Conservation (phyloP, 2,797 vertebrate genomes). For the Eulemur rubriventer region DNA sequence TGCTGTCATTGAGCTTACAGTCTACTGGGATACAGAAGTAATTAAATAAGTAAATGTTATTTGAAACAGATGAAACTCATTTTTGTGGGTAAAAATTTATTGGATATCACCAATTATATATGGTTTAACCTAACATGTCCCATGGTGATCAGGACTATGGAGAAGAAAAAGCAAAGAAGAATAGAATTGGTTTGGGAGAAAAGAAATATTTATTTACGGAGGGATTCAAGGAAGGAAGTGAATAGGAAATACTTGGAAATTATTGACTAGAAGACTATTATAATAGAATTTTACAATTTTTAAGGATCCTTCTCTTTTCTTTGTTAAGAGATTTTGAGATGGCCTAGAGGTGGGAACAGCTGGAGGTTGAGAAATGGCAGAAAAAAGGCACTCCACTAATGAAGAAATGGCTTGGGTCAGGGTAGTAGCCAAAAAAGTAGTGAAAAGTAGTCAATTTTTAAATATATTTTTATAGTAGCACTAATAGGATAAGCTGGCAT, state of each 20-base stretch:
- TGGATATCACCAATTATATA: neutral
- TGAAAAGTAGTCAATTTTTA: neutral
- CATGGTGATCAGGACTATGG: neutral
- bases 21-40: neutral
- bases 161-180: neutral
- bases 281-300: neutral
- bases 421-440: neutral
- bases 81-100: neutral
- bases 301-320: neutral
- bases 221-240: neutral
- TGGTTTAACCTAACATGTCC: neutral
- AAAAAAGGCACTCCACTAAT: neutral
- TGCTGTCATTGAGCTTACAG: neutral
- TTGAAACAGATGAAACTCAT: neutral
- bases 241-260: neutral
- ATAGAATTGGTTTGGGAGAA: neutral
- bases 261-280: neutral
- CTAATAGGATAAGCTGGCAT: neutral
- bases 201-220: neutral
- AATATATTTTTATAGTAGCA: neutral
- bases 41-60: neutral
- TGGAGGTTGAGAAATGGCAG: neutral
- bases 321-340: neutral
- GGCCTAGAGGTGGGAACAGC: rapidly evolving
- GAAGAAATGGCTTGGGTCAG: neutral